Base-by-base conservation (phyloP, 2,113 vertebrate species). In the Eulemur macaco region DNA sequence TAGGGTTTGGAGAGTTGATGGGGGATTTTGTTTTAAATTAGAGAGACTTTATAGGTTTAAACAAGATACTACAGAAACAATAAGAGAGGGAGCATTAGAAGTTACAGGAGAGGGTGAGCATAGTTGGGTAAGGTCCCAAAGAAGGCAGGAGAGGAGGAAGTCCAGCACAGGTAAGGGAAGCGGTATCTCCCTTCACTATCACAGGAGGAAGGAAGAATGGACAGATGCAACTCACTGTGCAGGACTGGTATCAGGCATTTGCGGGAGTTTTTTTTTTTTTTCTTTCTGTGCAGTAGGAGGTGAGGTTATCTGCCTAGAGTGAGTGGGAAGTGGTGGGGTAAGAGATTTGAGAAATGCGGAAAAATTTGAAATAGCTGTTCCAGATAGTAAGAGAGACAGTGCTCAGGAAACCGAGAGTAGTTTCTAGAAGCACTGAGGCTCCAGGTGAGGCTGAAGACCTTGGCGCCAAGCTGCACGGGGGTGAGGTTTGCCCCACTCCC, bases 301-400 rank as follows among this genome's bases (percentile, higher is more conserved):
- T 3, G 18, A 90, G 52, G 68, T 83, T 90, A 34, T 90, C 54
- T 95, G 42, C 60, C 37, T 86, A 13, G 1, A 29, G 23, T 17
- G 86, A 89, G 85, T 83, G 68, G 94, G 88, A 92, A 34, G n/a
- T 73, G 21, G 39, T 73, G 23, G 34, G 39, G 45, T 85, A 91
- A 80, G 56, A 92, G 14, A 86, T 31, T 68, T 74, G 25, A 86
- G 64, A 82, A 64, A 10, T 71, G 27, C 42, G 42, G 64, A 82
- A 37, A 76, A 69, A 64, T 83, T 60, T 71, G 86, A 50, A 71
- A 82, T 71, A 90, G 68, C 37, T 90, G 27, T 81, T 31, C 52
- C 63, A 31, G 47, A 88, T 54, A 58, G 81, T 73, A 12, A n/a
- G 89, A 80, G 81, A 21, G 12, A 66, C 15, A 23, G n/a, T 7